Base-by-base conservation (phyloP, 64 coral and sea anemone genomes). In the Astreopora myriophthalma region DNA sequence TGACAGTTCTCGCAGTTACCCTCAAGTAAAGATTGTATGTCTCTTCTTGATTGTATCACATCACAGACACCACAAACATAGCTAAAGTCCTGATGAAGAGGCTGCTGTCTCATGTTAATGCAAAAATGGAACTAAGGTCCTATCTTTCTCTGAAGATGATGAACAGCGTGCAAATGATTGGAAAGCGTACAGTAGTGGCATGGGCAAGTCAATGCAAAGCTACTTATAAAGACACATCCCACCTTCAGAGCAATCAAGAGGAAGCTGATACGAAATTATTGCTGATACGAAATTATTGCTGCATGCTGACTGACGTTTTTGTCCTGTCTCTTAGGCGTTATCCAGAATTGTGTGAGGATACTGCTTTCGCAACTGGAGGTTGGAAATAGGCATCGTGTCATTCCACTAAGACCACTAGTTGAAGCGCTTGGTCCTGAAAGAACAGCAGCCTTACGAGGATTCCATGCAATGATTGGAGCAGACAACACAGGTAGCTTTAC, bases 61-160 rank as follows among this genome's bases (percentile, higher is more conserved):
- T 81, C 39, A 52, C 77, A 55, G 77, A 81, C 13, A 16, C 77
- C 3, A 81, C 77, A 14, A 39, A 55, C 28, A 81, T 57, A 14
- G 86, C 17, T 2, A 75, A 88, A n/a, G 48, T 74, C 6, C 86
- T n/a, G 25, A 88, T 88, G 86, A 88, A 88, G 44, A 0, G 86
- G 0, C 69, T 88, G 1, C 24, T 88, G 5, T 88, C 86, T 55
- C 86, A 88, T 70, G 38, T 24, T 1, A 74, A 27, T 2, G 74
- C 70, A 49, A 88, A 88, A 48, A 55, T 7, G 71, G 85, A 88
- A 48, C 44, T 88, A 6, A 88, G 42, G 1, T 8, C 37, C 5
- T 74, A 57, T 34, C 28, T 88, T 1, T 6, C 69, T 20, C 7
- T 19, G 23, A 88, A 88, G 86, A 19, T 31, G 30, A 8, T 88